Evolutionary conservation across 2,797 vertebrate genomes (phyloP).

Genomic region (Leucoraja ocellata): DNA sequence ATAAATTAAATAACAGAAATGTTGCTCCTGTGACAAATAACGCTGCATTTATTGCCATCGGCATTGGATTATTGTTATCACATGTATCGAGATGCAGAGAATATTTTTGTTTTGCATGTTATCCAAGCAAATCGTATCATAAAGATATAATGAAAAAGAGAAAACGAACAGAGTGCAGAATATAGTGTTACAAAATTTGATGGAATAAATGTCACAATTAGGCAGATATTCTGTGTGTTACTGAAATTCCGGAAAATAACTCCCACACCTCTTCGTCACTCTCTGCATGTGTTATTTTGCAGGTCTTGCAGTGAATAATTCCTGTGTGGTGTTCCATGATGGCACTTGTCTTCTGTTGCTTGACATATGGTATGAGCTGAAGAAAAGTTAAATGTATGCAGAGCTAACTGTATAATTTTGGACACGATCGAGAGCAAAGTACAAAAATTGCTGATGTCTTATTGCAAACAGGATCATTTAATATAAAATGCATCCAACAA

Average conservation of each 20-base stretch:
- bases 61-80: no score
- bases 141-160: no score
- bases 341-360: neutral
- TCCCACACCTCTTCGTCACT: conserved; percentile 18
- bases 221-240: neutral
- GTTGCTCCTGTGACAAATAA: neutral
- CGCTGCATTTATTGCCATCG: neutral
- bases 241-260: conserved; percentile 29
- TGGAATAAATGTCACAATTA: conserved; percentile 20
- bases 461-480: neutral
- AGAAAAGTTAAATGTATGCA: conserved; percentile 16
- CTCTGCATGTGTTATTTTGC: conserved; percentile 24
- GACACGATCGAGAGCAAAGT: neutral
- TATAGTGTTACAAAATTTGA: neutral
- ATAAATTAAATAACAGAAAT: neutral
- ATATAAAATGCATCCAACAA: neutral
- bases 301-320: conserved; percentile 16
- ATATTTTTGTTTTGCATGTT: no score
- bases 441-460: neutral
- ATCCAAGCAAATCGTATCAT: no score
- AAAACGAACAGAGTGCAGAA: no score
- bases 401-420: neutral
- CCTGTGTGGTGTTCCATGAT: conserved; percentile 5
- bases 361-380: conserved; percentile 7
- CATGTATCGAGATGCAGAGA: no score